A percentile compares a stretch with the other conserved stretches of the same genome.
These are phyloP conservation scores for Homarus americanus DNA, from an alignment of 1,140 invertebrate species.

Conservation along the genomic window DNA sequence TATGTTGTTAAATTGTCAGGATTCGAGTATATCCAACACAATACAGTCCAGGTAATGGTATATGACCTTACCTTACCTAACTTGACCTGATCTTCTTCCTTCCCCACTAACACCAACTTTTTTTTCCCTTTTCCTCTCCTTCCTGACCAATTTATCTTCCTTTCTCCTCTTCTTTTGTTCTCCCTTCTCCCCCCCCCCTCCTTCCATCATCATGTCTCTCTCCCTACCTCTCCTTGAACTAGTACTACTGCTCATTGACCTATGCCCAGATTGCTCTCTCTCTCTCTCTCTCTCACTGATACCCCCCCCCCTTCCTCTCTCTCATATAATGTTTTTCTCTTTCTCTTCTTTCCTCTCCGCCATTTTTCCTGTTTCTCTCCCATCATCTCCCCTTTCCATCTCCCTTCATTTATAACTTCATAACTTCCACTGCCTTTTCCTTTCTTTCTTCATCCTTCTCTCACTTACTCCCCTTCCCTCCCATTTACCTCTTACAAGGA, in stretches of 20 bases:
- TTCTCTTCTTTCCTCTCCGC: neutral
- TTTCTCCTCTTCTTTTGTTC: neutral
- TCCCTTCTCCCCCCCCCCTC: conserved; percentile 9
- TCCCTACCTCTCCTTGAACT: neutral
- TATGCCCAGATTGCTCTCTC: neutral
- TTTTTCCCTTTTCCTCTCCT: too few species aligned
- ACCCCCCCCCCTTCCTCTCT: neutral
- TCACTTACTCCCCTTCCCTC: conserved; percentile 7
- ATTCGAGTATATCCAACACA: too few species aligned
- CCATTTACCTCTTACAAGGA: too few species aligned
- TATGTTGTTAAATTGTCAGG: too few species aligned
- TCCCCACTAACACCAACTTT: too few species aligned
- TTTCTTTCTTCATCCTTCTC: neutral
- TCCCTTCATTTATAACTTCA: neutral
- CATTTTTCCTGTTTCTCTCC: neutral
- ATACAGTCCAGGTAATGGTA: too few species aligned
- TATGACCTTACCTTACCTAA: too few species aligned
- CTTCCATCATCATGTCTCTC: neutral
- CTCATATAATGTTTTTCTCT: neutral
- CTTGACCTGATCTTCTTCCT: too few species aligned
- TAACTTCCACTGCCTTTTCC: neutral
- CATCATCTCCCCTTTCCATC: neutral
- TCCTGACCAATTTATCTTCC: neutral
- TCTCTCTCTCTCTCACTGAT: conserved; percentile 11
- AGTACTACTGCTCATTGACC: neutral